phyloP scores from a whole-genome alignment of 1,140 invertebrate species.

The Zelostemma sp. region DNA sequence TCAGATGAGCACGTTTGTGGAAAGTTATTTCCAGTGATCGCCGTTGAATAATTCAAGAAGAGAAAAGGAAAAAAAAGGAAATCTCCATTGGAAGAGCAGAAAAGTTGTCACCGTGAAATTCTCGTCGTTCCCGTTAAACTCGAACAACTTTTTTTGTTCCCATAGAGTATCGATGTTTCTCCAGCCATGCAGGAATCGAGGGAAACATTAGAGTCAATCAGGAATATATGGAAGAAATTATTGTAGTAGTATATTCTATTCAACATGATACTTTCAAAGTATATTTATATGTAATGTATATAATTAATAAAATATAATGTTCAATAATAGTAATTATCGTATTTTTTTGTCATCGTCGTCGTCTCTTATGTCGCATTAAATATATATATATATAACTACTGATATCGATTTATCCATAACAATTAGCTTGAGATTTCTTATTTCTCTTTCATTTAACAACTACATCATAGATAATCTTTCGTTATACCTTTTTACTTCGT shows the following conservation, averaged over 20 bases:
- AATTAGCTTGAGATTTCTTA: slow-evolving; percentile 53
- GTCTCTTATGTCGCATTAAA: slow-evolving; percentile 49
- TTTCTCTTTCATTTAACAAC: slow-evolving; percentile 43
- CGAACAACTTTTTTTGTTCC: no score
- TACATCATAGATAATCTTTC: slow-evolving; percentile 46
- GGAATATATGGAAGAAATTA: slow-evolving; percentile 53
- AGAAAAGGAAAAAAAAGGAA: no score
- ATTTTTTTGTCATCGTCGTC: slow-evolving; percentile 61
- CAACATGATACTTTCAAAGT: slow-evolving; percentile 65
- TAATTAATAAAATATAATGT: slow-evolving; percentile 68
- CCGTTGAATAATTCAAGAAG: no score
- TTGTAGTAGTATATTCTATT: slow-evolving; percentile 66
- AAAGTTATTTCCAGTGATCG: no score
- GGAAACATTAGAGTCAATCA: neutral
- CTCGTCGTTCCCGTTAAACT: no score
- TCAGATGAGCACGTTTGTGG: no score
- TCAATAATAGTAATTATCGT: slow-evolving; percentile 62
- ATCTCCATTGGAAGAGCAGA: no score
- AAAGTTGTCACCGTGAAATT: no score
- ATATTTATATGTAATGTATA: slow-evolving; percentile 54
- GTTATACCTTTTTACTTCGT: slow-evolving; percentile 39
- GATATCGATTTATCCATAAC: slow-evolving; percentile 49
- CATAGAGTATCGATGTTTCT: neutral
- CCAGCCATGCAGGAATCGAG: neutral
- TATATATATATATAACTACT: slow-evolving; percentile 46